phyloP scores from a whole-genome alignment of 2,888 invertebrate genomes.

The Apotomis betuletana region DNA sequence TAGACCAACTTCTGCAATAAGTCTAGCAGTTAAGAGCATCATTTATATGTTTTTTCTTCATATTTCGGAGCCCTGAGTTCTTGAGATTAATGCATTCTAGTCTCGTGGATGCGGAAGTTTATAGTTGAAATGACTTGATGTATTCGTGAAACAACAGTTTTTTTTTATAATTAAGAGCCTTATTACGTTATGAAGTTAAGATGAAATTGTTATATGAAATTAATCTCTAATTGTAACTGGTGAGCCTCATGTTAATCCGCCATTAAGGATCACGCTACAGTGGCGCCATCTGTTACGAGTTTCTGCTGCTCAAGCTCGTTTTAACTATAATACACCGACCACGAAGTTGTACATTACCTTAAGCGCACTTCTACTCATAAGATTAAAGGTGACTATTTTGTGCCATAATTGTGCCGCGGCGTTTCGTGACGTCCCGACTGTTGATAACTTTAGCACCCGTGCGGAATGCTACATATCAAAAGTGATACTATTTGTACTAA shows the following conservation, averaged over 20 bases:
- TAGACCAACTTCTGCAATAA: not conserved
- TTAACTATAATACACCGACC: not conserved
- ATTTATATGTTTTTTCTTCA: not conserved
- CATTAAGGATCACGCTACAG: too few species aligned
- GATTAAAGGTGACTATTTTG: constrained; percentile 31
- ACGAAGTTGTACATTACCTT: constrained; percentile 11
- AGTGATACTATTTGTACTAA: constrained; percentile 40
- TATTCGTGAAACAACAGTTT: not conserved
- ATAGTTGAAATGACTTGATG: not conserved
- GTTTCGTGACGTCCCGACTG: not conserved
- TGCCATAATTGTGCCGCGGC: constrained; percentile 23
- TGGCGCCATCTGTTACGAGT: too few species aligned
- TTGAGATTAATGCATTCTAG: constrained; percentile 30
- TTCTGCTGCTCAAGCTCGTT: too few species aligned
- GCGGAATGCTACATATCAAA: constrained; percentile 39
- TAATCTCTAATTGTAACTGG: too few species aligned
- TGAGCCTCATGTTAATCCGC: too few species aligned
- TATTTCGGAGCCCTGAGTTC: not conserved
- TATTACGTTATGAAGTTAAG: too few species aligned
- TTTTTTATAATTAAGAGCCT: not conserved
- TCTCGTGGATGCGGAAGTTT: constrained; percentile 4
- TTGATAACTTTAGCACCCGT: constrained; percentile 2
- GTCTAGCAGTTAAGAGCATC: too few species aligned
- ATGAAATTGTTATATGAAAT: too few species aligned
- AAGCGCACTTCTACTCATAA: constrained; percentile 26